Base-by-base conservation (phyloP, 2,888 invertebrate species). In the Drosophila mayaguana region DNA sequence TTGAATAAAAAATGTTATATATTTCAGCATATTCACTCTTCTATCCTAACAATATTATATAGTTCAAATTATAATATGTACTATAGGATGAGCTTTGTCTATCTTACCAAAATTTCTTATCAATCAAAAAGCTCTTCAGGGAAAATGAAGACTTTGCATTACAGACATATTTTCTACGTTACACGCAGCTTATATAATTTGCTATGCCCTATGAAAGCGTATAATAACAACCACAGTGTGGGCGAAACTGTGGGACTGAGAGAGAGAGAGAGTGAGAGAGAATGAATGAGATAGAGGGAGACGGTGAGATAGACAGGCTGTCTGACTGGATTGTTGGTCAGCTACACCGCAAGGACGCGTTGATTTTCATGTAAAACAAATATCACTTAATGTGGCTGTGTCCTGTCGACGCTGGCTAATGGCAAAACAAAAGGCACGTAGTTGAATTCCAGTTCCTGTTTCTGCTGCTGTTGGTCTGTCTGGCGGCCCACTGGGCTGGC, bases 291-390 rank as follows among this genome's bases (percentile, higher is more conserved):
- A 50, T 7, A 28, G 28, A 28, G 28, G 6, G 3, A 50, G n/a
- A 22, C 14, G 16, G 42, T 18, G 22, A 9, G 11, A 50, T 25
- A 34, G 55, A 45, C 57, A 45, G 51, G 32, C 51, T 40, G 43
- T 36, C 42, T n/a, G 57, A 69, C 54, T 54, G 66, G 54, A 67
- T 68, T 67, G 50, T 50, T 43, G 59, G 65, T 42, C 60, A 51
- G 55, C 40, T 38, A 42, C 48, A 45, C 28, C 25, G 69, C 75
- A 78, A 73, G 74, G 69, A 81, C 75, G 67, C 81, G 84, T 84
- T 89, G 89, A 84, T 84, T 83, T 87, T 89, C 74, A 81, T 84
- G 88, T 89, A 84, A 87, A 89, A 84, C 84, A 89, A 84, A 84
- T 84, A 87, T 89, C 82, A 87, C 85, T 89, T 84, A 84, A 89